Conservation (phyloP, 1,140 invertebrate species). For the Orius laevigatus region DNA sequence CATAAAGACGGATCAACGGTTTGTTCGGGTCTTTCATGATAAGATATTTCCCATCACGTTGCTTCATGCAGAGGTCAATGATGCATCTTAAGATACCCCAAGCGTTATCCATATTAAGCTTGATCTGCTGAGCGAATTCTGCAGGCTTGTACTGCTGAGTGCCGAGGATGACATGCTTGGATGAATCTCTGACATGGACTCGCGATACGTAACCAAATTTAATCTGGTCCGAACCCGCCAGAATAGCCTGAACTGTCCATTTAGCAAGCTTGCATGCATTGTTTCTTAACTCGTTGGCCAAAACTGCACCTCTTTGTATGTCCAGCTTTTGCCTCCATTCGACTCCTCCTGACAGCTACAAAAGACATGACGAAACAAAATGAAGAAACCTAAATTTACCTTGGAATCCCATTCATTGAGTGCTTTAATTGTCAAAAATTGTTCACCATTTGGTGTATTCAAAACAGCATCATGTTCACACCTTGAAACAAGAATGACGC, state of each 20-base stretch:
- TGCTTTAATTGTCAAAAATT: conserved; percentile 93
- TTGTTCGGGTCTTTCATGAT: conserved; percentile 99
- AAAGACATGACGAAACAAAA: conserved; percentile 11
- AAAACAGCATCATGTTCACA: conserved; percentile 96
- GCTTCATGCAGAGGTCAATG: conserved; percentile 94
- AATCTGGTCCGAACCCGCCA: conserved; percentile 93
- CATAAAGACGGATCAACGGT: conserved; percentile 88
- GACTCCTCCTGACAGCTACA: conserved; percentile 72
- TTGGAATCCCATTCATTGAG: conserved; percentile 99
- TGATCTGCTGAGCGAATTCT: conserved; percentile 97
- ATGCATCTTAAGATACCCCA: conserved; percentile 98
- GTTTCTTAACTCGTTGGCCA: conserved; percentile 95
- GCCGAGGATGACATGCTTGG: conserved; percentile 92
- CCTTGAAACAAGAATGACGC: conserved; percentile 75
- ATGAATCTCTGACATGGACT: conserved; percentile 78
- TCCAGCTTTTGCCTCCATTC: conserved; percentile 98
- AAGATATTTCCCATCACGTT: conserved; percentile 92
- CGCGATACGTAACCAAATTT: conserved; percentile 98
- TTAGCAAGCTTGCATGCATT: conserved; percentile 98
- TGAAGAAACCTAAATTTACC: conserved; percentile 25
- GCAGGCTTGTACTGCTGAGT: conserved; percentile 97
- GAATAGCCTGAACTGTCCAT: conserved; percentile 93
- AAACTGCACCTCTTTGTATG: conserved; percentile 89
- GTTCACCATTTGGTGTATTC: conserved; percentile 80
- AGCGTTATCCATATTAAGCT: conserved; percentile 98